Conservation (phyloP, 2,888 invertebrate species). For the Hypomecis punctinalis region DNA sequence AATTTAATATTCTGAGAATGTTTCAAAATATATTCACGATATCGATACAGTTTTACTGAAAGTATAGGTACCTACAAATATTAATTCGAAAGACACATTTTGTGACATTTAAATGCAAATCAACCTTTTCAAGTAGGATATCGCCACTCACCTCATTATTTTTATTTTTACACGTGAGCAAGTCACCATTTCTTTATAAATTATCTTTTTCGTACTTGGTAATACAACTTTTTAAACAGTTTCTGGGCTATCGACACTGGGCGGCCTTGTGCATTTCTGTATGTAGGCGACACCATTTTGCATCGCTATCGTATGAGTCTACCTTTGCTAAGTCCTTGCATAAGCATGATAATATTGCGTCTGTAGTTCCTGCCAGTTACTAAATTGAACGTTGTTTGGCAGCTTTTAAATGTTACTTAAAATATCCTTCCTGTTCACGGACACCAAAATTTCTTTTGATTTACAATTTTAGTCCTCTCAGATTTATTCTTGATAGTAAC, state of each 20-base stretch:
- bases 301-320: constrained; percentile 29
- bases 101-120: constrained; percentile 11
- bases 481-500: too few species aligned
- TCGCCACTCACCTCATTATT: constrained; percentile 11
- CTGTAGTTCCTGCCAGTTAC: too few species aligned
- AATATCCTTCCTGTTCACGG: too few species aligned
- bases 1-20: constrained; percentile 5
- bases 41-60: neutral
- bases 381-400: too few species aligned
- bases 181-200: constrained; percentile 22
- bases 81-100: neutral
- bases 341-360: neutral
- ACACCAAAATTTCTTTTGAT: too few species aligned
- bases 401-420: too few species aligned
- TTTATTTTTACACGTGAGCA: constrained; percentile 15
- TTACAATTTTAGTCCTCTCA: too few species aligned
- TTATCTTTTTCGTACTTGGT: constrained; percentile 24
- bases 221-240: constrained; percentile 29
- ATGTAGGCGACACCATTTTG: constrained; percentile 30
- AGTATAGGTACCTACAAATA: neutral
- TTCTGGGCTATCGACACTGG: constrained; percentile 33
- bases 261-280: constrained; percentile 38
- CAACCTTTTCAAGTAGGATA: constrained; percentile 13
- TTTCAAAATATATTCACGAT: constrained; percentile 1
- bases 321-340: constrained; percentile 10